Base-by-base conservation (phyloP, 2,888 invertebrate genomes). In the Pyralis farinalis region DNA sequence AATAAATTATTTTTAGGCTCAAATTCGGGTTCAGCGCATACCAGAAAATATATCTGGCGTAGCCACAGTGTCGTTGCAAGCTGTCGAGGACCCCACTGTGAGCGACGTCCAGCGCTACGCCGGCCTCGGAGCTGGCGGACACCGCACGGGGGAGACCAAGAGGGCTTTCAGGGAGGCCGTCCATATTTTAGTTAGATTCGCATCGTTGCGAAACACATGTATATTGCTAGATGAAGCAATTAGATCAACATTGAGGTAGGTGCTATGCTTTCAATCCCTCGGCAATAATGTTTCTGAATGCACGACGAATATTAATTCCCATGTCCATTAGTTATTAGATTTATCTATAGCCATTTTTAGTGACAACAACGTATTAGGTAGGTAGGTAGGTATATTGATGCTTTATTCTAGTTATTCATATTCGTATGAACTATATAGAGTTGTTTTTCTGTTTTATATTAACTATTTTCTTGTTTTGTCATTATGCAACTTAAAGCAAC, bases 11-110 rank as follows among this genome's bases (percentile, higher is more conserved):
- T 10, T 2, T 4, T 28, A 87, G 88, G 88, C 88, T 0, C 86
- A 87, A 70, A 71, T 88, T 1, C 67, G 85, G 2, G 87, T 88
- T 1, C 66, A 68, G 30, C 67, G 86, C 21, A 67, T 78, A 3
- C 56, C 72, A 1, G 87, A 87, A 49, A 88, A 87, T 51, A 78
- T 86, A 59, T 84, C 83, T 0, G 88, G 88, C 1, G 87, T 88
- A 1, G 48, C 81, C 0, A 85, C 84, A 0, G 71, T 82, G 0
- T 69, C 69, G 1, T 64, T 87, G 0, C 74, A 76, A 47, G 69
- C 84, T 1, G 47, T 85, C 0, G 87, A 87, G 48, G 85, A 85
- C 42, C 46, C 58, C 0, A 73, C 65, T 0, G 74, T 68, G 0
- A 71, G 71, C 7, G 85, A 87, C 40, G 56, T 71, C 0, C 51